Percentiles rank a stretch among this genome's conserved stretches.
These are phyloP conservation scores for Synergus umbraculus DNA, from an alignment of 2,888 invertebrate species.

Conservation along the genomic window DNA sequence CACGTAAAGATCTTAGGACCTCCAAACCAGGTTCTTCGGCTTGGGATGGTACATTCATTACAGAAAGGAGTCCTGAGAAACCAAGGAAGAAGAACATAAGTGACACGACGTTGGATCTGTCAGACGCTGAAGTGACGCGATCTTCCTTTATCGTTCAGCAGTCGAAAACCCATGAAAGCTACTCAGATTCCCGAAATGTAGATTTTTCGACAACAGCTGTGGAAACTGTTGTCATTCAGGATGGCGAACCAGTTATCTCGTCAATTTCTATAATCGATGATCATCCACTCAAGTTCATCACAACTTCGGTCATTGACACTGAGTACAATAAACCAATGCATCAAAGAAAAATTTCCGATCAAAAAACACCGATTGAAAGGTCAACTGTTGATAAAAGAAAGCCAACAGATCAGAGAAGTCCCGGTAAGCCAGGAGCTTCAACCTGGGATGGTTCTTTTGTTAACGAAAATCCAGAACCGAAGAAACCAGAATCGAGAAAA, in stretches of 20 bases:
- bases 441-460: slow-evolving; percentile 71
- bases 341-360: neutral
- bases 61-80: slow-evolving; percentile 54
- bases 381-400: slow-evolving; percentile 20
- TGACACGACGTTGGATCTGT: slow-evolving; percentile 60
- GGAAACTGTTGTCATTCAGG: slow-evolving; percentile 66
- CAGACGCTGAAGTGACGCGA: slow-evolving; percentile 51
- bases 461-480: slow-evolving; percentile 61
- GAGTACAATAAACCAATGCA: neutral
- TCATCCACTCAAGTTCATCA: slow-evolving; percentile 15
- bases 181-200: slow-evolving; percentile 61
- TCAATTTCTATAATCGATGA: slow-evolving; percentile 48
- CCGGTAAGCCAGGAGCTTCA: slow-evolving; percentile 68
- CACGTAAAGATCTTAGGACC: slow-evolving; percentile 53
- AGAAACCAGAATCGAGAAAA: slow-evolving; percentile 48
- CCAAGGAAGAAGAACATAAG: slow-evolving; percentile 55
- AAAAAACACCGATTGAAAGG: neutral
- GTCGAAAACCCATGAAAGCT: slow-evolving; percentile 60
- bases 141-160: slow-evolving; percentile 60
- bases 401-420: slow-evolving; percentile 39
- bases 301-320: neutral
- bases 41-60: slow-evolving; percentile 70
- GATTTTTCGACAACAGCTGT: slow-evolving; percentile 65
- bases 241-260: slow-evolving; percentile 62
- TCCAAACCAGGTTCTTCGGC: slow-evolving; percentile 67